Percentiles rank a stretch among this genome's conserved stretches.
Evolutionary conservation across 2,888 invertebrate genomes (phyloP).

Genomic region (Amaurobius ferox): DNA sequence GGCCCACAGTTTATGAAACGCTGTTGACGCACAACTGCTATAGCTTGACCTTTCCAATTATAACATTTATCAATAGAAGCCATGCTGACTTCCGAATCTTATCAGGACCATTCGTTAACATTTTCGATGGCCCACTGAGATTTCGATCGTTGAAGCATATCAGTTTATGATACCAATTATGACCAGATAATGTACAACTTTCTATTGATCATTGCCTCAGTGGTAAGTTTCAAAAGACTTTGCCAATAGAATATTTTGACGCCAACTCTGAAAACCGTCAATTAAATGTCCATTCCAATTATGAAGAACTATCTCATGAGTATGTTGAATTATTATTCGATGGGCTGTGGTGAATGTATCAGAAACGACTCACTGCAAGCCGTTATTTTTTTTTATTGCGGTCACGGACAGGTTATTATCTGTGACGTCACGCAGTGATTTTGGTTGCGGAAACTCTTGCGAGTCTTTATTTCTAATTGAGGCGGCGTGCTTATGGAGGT

Average conservation of each 20-base stretch:
- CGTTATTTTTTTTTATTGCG: neutral
- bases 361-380: neutral
- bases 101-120: neutral
- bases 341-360: neutral
- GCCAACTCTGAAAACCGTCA: too few species aligned
- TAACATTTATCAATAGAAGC: too few species aligned
- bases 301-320: too few species aligned
- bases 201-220: too few species aligned
- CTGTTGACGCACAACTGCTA: too few species aligned
- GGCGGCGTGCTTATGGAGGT: neutral
- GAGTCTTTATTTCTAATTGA: neutral
- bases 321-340: neutral
- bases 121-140: neutral
- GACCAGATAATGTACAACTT: too few species aligned
- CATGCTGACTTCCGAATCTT: too few species aligned
- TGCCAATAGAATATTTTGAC: too few species aligned
- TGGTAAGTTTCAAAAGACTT: too few species aligned
- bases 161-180: neutral
- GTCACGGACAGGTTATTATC: neutral
- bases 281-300: too few species aligned
- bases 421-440: neutral
- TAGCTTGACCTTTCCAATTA: too few species aligned
- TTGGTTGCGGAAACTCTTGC: neutral
- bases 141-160: neutral
- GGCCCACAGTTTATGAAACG: too few species aligned